Evolutionary conservation across 2,888 invertebrate species (phyloP).

Genomic region (Andrena haemorrhoa): DNA sequence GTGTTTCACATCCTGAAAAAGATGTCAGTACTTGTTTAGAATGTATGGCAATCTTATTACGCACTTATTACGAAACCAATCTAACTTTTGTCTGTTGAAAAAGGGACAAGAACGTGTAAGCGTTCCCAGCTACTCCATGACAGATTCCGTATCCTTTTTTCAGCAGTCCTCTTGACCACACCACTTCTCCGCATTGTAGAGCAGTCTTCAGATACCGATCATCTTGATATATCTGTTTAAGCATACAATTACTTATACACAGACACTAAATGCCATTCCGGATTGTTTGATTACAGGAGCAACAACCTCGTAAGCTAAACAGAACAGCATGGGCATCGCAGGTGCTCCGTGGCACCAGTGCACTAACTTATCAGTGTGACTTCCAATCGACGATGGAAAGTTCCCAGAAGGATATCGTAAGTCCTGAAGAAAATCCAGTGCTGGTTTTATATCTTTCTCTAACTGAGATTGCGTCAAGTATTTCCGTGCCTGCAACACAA

Average conservation of each 20-base stretch:
- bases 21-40: slow-evolving; percentile 17
- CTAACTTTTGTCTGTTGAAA: slow-evolving; percentile 91
- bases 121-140: slow-evolving; percentile 95
- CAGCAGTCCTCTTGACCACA: slow-evolving; percentile 93
- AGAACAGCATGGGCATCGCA: slow-evolving; percentile 91
- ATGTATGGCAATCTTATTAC: background rate
- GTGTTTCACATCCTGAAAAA: slow-evolving; percentile 88
- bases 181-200: slow-evolving; percentile 89
- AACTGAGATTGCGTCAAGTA: slow-evolving; percentile 87
- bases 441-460: slow-evolving; percentile 87
- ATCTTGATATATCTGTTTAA: slow-evolving; percentile 88
- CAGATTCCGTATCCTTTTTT: slow-evolving; percentile 95
- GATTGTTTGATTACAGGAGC: background rate
- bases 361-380: slow-evolving; percentile 90
- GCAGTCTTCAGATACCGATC: slow-evolving; percentile 90
- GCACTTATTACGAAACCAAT: background rate
- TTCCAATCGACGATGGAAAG: slow-evolving; percentile 92
- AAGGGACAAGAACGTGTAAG: slow-evolving; percentile 92
- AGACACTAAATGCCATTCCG: background rate
- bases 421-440: slow-evolving; percentile 88
- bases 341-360: slow-evolving; percentile 99
- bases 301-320: slow-evolving; percentile 89
- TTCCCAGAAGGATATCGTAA: slow-evolving; percentile 89
- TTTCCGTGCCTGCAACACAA: slow-evolving; percentile 85
- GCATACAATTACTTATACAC: slow-evolving; percentile 26